phyloP scores from a whole-genome alignment of 2,888 invertebrate species.

The Tholera decimalis region DNA sequence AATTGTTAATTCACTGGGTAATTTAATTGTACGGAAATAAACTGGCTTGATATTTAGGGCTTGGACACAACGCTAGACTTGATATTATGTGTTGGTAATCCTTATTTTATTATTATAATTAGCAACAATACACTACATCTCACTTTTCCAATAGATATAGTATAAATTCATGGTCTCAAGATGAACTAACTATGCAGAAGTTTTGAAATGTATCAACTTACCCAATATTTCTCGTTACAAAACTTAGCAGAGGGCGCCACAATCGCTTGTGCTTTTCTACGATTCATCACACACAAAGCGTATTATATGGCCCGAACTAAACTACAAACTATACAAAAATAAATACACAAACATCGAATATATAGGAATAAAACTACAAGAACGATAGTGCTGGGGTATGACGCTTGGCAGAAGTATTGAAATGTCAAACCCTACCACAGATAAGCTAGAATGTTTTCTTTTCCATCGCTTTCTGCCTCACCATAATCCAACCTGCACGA shows the following conservation, averaged over 20 bases:
- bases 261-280: constrained; percentile 45
- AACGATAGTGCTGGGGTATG: constrained; percentile 25
- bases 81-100: constrained; percentile 13
- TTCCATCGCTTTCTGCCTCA: not conserved
- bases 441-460: not conserved
- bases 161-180: constrained; percentile 23
- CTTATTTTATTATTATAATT: constrained; percentile 12
- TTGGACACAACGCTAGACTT: constrained; percentile 12
- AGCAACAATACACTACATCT: constrained; percentile 33
- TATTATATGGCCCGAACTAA: constrained; percentile 43
- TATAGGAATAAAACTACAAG: constrained; percentile 46
- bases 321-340: constrained; percentile 47
- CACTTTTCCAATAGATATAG: constrained; percentile 23
- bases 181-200: constrained; percentile 34
- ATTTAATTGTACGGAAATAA: not conserved
- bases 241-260: constrained; percentile 47
- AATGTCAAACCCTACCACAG: not conserved
- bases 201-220: constrained; percentile 16
- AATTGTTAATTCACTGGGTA: constrained; percentile 35
- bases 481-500: constrained; percentile 15
- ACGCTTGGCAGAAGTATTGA: not conserved
- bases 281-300: constrained; percentile 50
- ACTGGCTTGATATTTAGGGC: constrained; percentile 9
- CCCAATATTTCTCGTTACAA: constrained; percentile 5
- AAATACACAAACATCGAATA: constrained; percentile 48